Evolutionary conservation across 2,888 invertebrate genomes (phyloP).

Genomic region (Eristalis arbustorum): DNA sequence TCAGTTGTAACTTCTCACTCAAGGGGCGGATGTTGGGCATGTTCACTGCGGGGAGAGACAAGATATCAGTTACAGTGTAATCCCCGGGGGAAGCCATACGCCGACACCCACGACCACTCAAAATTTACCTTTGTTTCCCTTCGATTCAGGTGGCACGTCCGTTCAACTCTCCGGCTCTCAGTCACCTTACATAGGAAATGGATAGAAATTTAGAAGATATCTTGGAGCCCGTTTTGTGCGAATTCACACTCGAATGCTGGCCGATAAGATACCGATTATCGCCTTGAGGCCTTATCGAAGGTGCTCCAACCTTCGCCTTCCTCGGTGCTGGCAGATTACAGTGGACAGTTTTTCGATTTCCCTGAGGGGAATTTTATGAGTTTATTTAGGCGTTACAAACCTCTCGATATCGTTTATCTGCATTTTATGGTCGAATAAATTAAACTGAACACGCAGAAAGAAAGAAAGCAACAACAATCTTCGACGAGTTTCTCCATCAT

Average conservation of each 20-base stretch:
- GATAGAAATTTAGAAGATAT: not conserved
- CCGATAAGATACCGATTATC: slow-evolving; percentile 26
- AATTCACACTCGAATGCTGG: slow-evolving; percentile 9
- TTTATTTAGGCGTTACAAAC: not conserved
- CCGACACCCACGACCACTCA: too few species aligned
- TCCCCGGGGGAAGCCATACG: too few species aligned
- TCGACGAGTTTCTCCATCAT: not conserved
- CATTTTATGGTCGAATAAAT: too few species aligned
- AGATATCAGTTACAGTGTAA: not conserved
- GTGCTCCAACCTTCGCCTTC: not conserved
- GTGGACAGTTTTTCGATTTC: not conserved
- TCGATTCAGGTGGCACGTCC: not conserved
- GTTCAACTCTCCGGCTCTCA: not conserved
- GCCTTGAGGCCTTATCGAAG: not conserved
- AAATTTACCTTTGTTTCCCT: not conserved
- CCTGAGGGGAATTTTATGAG: not conserved
- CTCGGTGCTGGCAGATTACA: not conserved
- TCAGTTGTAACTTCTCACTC: slow-evolving; percentile 73
- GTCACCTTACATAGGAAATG: slow-evolving; percentile 3
- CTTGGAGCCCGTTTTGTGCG: not conserved
- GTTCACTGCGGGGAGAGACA: not conserved
- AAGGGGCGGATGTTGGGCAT: slow-evolving; percentile 74
- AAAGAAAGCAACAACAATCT: too few species aligned
- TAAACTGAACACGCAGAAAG: too few species aligned
- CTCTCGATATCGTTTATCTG: not conserved